These are phyloP conservation scores for Drosophila tristis DNA, from an alignment of 1,140 invertebrate genomes.

Conservation along the genomic window DNA sequence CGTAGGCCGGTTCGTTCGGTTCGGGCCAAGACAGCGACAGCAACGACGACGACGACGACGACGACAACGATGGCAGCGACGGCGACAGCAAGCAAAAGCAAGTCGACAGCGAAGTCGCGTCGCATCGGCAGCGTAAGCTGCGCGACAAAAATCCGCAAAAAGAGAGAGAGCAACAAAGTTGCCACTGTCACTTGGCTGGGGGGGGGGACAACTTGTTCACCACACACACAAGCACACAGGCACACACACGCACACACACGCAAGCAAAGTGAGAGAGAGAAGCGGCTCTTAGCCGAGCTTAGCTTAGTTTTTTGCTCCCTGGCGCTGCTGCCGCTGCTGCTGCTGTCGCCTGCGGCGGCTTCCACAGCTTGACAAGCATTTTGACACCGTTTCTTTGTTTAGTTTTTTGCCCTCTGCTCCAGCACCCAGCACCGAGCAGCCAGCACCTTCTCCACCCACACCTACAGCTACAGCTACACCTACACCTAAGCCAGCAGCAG, in stretches of 20 bases:
- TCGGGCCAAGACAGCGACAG: constrained; percentile 62
- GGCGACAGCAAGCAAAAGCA: constrained; percentile 6
- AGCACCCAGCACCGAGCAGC: neutral
- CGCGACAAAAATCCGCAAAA: constrained; percentile 48
- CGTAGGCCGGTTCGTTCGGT: constrained; percentile 47
- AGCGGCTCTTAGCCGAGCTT: constrained; percentile 53
- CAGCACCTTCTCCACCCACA: constrained; percentile 3
- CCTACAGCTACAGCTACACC: constrained; percentile 4
- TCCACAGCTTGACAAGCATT: constrained; percentile 66
- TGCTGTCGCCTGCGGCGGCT: constrained; percentile 43
- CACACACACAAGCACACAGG: too few relatives aligned
- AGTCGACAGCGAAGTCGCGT: constrained; percentile 5
- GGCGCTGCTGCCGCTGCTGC: constrained; percentile 1
- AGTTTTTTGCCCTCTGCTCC: neutral
- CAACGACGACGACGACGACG: constrained; percentile 27
- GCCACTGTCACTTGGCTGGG: constrained; percentile 16
- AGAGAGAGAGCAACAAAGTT: constrained; percentile 46
- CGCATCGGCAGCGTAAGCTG: constrained; percentile 25
- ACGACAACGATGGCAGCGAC: constrained; percentile 7
- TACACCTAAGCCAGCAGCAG: constrained; percentile 5
- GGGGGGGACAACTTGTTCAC: too few relatives aligned
- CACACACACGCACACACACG: neutral
- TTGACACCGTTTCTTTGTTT: constrained; percentile 60
- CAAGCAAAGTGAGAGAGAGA: constrained; percentile 5
- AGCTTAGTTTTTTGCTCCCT: constrained; percentile 48